Base-by-base conservation (phyloP, 2,797 vertebrate species). In the Calcarius lapponicus region DNA sequence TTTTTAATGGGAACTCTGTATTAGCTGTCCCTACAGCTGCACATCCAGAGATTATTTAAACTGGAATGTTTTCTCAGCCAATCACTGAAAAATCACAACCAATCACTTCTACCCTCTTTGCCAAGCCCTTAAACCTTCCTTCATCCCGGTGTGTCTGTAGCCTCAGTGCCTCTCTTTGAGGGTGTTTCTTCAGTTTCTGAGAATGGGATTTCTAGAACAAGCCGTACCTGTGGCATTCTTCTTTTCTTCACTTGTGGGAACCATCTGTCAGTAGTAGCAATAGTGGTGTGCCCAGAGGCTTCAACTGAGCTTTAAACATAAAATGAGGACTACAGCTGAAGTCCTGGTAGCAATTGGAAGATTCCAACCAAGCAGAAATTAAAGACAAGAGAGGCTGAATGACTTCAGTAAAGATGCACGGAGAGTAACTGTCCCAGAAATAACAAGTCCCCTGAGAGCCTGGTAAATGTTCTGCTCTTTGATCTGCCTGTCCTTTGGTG, bases 41-140 rank as follows among this genome's bases (percentile, higher is more conserved):
- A 84, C 53, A 81, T 58, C 28, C 50, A 58, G 80, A 88, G 43
- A 62, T 84, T 90, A 64, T 89, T 96, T 93, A 95, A 86, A 85
- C 42, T 60, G 70, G 20, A 79, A 58, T 11, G 4, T 75, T 72
- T 81, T 81, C 42, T 90, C 62, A 88, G 76, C 10, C n/a, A 32
- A 19, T 7, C 40, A 50, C 13, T 67, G 58, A 47, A 85, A 86
- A 86, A 80, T 72, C 26, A 58, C 9, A 28, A 75, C 54, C 22
- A 72, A 34, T 25, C 20, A 13, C 43, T 95, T 61, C 51, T 54
- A 72, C 45, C 34, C 22, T 92, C 67, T 75, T 79, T 9, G 5
- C 21, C 71, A 90, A 66, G 60, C 21, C 54, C 48, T 75, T 40
- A 19, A 74, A 56, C 54, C 64, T 71, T 86, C 25, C 60, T 82